Base-by-base conservation (phyloP, 2,113 vertebrate species). In the Gyps fulvus region DNA sequence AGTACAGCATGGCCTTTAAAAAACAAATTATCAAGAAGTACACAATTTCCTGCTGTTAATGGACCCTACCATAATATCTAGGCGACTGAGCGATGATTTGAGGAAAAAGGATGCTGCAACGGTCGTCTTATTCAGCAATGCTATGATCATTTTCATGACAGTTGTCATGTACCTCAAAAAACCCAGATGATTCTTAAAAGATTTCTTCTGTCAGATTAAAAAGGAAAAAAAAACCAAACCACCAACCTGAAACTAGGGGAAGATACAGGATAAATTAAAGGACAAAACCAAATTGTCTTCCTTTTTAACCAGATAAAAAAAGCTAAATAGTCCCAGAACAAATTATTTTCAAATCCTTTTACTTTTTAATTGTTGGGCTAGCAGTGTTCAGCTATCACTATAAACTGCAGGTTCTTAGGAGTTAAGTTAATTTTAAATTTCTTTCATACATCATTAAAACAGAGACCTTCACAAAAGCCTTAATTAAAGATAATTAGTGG, bases 161-260 rank as follows among this genome's bases (percentile, higher is more conserved):
- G 23, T 4, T 70, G 34, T 4, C 9, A 40, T 7, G 4, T 59
- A 42, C 11, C 10, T 83, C 9, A 47, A 81, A 79, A 84, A 67
- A 3, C 0, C 0, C 7, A 11, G 11, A 23, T 38, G 9, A 78
- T 36, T 79, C 11, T 69, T 61, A 20, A 17, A 84, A 47, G 0
- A 70, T 38, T 72, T 87, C 3, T 83, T 72, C 8, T 45, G 4
- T 54, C 27, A 74, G 47, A 70, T 36, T 40, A 29, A n/a, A 69
- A 69, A 85, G 2, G 2, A 9, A 50, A 59, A 63, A 58, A 54
- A 40, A 5, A 8, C 4, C 11, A 61, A 38, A 59, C 7, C 16
- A 13, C 7, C 12, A 66, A 26, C 3, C 2, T 29, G 11, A 87
- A 87, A 36, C 4, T 52, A 16, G 7, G 21, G 4, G 5, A 78